These are phyloP conservation scores for Macrocentrus cingulum DNA, from an alignment of 1,140 invertebrate species.

Conservation along the genomic window DNA sequence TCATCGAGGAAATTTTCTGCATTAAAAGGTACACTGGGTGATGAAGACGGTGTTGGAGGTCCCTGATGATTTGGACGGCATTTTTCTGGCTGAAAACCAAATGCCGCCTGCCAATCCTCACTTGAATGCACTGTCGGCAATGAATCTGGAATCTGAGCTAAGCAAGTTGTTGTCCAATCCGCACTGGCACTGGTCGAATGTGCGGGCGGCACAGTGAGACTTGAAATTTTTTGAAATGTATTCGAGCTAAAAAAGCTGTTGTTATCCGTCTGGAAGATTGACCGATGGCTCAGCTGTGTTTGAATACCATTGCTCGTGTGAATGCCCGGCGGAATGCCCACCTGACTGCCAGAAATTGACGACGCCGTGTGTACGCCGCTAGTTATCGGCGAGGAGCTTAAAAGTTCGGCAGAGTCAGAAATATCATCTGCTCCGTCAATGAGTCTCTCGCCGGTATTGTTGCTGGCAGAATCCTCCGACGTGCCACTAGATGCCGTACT, in stretches of 20 bases:
- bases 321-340: not conserved
- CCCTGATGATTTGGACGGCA: constrained; percentile 41
- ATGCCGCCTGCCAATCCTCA: constrained; percentile 63
- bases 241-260: constrained; percentile 63
- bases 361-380: not conserved
- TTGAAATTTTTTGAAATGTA: constrained; percentile 59
- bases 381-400: constrained; percentile 3
- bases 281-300: constrained; percentile 53
- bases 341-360: not conserved
- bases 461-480: constrained; percentile 49
- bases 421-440: constrained; percentile 45
- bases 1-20: constrained; percentile 50
- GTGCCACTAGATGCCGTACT: constrained; percentile 51
- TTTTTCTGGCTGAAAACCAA: constrained; percentile 57
- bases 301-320: constrained; percentile 42
- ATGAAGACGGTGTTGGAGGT: constrained; percentile 45
- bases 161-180: constrained; percentile 59
- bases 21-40: constrained; percentile 47
- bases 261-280: constrained; percentile 61
- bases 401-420: constrained; percentile 30
- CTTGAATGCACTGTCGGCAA: constrained; percentile 59
- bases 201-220: constrained; percentile 43
- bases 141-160: constrained; percentile 60
- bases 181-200: constrained; percentile 45
- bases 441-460: constrained; percentile 44